Evolutionary conservation across 1,140 invertebrate species (phyloP).

Genomic region (Latrodectus geometricus): DNA sequence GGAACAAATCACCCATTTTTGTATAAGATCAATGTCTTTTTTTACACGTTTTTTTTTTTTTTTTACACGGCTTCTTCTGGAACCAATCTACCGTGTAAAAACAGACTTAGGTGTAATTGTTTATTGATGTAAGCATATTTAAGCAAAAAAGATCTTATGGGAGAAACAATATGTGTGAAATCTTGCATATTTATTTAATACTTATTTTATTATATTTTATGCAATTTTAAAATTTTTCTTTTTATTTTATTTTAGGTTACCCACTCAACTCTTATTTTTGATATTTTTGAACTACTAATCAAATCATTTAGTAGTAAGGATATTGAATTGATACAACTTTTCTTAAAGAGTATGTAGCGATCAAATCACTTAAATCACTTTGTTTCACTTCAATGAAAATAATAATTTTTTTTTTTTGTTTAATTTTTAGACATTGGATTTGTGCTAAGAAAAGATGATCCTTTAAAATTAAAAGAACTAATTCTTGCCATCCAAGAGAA

Average conservation of each 20-base stretch:
- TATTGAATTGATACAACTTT: slow-evolving; percentile 85
- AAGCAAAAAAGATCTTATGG: too few species aligned
- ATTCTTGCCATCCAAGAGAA: slow-evolving; percentile 83
- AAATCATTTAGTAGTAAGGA: slow-evolving; percentile 81
- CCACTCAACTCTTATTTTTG: slow-evolving; percentile 79
- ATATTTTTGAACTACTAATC: slow-evolving; percentile 78
- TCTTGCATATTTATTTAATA: not conserved
- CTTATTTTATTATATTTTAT: not conserved
- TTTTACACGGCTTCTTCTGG: too few species aligned
- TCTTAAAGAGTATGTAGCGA: slow-evolving; percentile 76
- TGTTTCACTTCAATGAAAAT: not conserved
- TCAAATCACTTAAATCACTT: not conserved
- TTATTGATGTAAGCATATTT: too few species aligned
- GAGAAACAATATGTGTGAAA: too few species aligned
- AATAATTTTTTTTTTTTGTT: not conserved
- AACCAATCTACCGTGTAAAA: too few species aligned
- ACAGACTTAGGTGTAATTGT: too few species aligned
- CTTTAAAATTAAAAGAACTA: slow-evolving; percentile 82
- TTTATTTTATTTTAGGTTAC: slow-evolving; percentile 68
- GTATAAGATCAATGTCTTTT: too few species aligned
- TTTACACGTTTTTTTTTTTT: too few species aligned
- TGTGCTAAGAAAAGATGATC: slow-evolving; percentile 87
- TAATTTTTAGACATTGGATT: slow-evolving; percentile 77
- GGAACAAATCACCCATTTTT: too few species aligned
- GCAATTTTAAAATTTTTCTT: slow-evolving; percentile 6